Evolutionary conservation across 2,113 vertebrate species (phyloP).

Genomic region (Grantiella picta): DNA sequence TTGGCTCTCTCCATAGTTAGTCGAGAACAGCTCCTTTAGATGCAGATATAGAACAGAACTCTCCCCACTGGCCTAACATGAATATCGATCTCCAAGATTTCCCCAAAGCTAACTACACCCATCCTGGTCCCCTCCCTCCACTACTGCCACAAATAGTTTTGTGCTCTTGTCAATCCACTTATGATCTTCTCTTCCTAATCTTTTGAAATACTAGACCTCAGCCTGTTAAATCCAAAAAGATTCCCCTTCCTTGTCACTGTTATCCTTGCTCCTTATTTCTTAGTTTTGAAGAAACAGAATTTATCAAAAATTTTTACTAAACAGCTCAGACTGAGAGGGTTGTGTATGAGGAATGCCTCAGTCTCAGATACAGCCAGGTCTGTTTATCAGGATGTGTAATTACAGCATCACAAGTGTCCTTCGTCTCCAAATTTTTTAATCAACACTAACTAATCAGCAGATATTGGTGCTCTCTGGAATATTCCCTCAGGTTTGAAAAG

Average conservation of each 20-base stretch:
- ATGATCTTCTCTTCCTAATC: background rate
- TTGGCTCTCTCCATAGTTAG: background rate
- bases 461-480: background rate
- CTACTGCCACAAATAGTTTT: background rate
- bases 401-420: background rate
- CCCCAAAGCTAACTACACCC: background rate
- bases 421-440: background rate
- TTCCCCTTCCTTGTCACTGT: background rate
- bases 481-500: background rate
- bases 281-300: background rate
- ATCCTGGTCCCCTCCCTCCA: background rate
- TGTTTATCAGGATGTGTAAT: background rate
- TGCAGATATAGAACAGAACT: background rate
- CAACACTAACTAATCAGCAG: background rate
- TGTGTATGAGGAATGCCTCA: background rate
- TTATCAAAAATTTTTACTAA: background rate
- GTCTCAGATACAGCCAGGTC: background rate
- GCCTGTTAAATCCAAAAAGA: background rate
- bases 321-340: background rate
- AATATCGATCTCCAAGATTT: background rate
- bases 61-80: background rate
- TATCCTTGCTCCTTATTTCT: background rate
- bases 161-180: background rate
- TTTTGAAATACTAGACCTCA: background rate
- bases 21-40: background rate